Evolutionary conservation across 2,888 invertebrate species (phyloP).

Genomic region (Pseudococcus longispinus): DNA sequence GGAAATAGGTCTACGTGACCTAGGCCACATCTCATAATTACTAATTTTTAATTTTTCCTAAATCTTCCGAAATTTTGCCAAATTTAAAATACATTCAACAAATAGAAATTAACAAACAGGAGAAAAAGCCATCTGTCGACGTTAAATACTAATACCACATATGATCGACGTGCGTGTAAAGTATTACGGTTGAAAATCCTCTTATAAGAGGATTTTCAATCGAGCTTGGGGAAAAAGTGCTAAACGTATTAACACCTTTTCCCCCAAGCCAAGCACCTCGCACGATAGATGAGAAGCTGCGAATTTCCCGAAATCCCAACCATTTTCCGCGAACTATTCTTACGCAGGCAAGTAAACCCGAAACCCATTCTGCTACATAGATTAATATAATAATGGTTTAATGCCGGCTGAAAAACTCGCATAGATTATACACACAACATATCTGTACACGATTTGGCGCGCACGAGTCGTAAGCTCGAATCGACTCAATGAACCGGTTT

Average conservation of each 20-base stretch:
- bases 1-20: too few relatives aligned
- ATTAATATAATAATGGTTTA: neutral
- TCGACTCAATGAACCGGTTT: constrained; percentile 11
- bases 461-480: neutral
- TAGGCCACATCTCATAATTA: too few relatives aligned
- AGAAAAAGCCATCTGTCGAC: too few relatives aligned
- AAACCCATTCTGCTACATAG: neutral
- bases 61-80: too few relatives aligned
- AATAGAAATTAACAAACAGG: too few relatives aligned
- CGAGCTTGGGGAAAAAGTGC: too few relatives aligned
- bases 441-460: neutral
- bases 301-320: neutral
- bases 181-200: neutral
- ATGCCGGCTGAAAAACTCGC: neutral
- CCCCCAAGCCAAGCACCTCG: neutral
- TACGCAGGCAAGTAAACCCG: neutral
- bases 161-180: neutral
- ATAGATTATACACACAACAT: neutral
- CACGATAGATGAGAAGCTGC: neutral
- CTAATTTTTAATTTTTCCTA: too few relatives aligned
- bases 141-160: neutral
- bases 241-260: neutral
- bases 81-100: too few relatives aligned
- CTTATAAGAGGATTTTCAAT: too few relatives aligned
- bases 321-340: neutral